These are phyloP conservation scores for Cyrtodaria siliqua DNA, from an alignment of 2,888 invertebrate species.

Conservation along the genomic window DNA sequence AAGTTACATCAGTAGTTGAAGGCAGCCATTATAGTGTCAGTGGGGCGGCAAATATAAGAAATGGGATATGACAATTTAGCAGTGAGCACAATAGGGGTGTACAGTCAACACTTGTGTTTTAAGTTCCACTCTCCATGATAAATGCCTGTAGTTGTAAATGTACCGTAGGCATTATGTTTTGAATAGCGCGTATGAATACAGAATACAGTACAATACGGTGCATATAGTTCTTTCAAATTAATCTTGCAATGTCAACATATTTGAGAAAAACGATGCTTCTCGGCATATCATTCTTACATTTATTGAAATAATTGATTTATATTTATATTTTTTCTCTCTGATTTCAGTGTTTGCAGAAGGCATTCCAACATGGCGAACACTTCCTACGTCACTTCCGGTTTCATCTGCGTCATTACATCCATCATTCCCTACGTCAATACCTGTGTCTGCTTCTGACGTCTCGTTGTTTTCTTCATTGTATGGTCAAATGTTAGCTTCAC, in stretches of 20 bases:
- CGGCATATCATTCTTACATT: no score
- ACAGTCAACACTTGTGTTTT: conserved; percentile 57
- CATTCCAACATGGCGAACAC: conserved; percentile 30
- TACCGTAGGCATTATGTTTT: background rate
- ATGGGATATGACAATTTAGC: conserved; percentile 58
- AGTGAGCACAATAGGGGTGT: conserved; percentile 32
- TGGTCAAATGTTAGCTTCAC: conserved; percentile 57
- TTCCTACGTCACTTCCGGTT: conserved; percentile 45
- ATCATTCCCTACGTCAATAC: conserved; percentile 53
- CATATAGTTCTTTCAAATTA: conserved; percentile 35
- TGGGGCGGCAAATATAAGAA: conserved; percentile 43
- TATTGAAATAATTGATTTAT: no score
- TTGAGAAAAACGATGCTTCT: no score
- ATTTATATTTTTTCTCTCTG: background rate
- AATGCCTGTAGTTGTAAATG: background rate
- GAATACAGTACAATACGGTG: conserved; percentile 23
- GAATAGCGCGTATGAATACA: background rate
- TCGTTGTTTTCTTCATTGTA: conserved; percentile 57
- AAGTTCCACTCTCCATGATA: conserved; percentile 11
- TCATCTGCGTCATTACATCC: conserved; percentile 6
- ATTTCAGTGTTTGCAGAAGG: conserved; percentile 24
- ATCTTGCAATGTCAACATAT: conserved; percentile 16
- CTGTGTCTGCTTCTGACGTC: conserved; percentile 42
- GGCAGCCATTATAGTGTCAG: conserved; percentile 55
- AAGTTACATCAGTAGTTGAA: conserved; percentile 49